Evolutionary conservation across 2,797 vertebrate genomes (phyloP), one percentile per base, ranked within the genome.

Genomic region (Falco concolor): DNA sequence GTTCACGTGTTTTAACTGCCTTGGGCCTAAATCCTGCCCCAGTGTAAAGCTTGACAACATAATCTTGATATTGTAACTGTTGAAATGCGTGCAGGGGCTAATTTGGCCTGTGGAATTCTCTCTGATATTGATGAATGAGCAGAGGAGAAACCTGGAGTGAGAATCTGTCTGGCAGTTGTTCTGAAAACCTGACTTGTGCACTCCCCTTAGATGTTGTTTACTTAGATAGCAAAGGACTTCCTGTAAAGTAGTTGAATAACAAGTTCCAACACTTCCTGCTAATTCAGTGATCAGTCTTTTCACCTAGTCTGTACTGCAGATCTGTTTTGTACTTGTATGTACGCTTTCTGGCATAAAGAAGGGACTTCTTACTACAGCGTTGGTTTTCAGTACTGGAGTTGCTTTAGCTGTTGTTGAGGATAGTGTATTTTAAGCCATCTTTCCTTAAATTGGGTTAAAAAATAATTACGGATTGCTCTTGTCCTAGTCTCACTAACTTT

Each of bases 171-270:
- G 84, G 74, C 68, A 65, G 40, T 87, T 87, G 47, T 84, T 93
- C 61, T 72, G 90, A 68, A 74, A 78, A 84, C 54, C 75, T 88
- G 79, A 64, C 61, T 81, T 77, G 27, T 74, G 75, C 40, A 9
- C 61, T 85, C 81, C 82, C 72, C 1, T 0, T 63, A 79, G 72
- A 49, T 52, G 67, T 90, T 93, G 80, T 93, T 96, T 93, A 87
- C 84, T 90, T 68, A 69, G 61, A 79, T 89, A 87, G 90, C 57
- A 57, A 38, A 95, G 67, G 34, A 84, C 90, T 97, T 96, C 93
- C 95, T 70, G 80, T 84, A 80, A 93, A 94, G 88, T 21, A 75
- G 85, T 89, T 95, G 85, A 95, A 85, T 85, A 93, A 93, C 91
- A 87, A 67, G 73, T 91, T 95, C 82, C 84, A 73, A 42, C 80